Evolutionary conservation across 2,797 vertebrate species (phyloP), one percentile per base, ranked within the genome.

Genomic region (Graptemys geographica): DNA sequence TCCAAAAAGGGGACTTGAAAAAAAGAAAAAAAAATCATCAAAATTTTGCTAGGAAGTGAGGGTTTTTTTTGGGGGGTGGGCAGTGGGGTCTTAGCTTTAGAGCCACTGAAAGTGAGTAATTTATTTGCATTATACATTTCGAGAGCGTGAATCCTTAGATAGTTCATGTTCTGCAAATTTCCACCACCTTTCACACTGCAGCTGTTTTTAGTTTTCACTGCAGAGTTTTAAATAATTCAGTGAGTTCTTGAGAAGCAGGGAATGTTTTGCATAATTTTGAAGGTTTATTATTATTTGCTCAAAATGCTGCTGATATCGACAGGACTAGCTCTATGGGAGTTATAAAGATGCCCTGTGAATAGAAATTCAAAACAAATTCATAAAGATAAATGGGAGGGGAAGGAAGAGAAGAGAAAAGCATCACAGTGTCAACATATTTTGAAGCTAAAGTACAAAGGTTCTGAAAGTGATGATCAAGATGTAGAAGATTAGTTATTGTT

Each of bases 181-280:
- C 94, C 82, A 82, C 25, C 91, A 87, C 82, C 47, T 93, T 90
- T 97, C 90, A 62, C 95, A 92, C 93, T 87, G 95, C 94, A 96
- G 96, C 94, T 96, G 95, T 93, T 88, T 79, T 93, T 96, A 92
- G 87, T 97, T 97, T 96, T 90, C 94, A 95, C 92, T 84, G 80
- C 84, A 76, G 95, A 96, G 84, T 95, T 96, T 97, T 97, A 97
- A 98, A 97, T 97, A 96, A 97, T 97, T 97, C 97, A 97, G 95
- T 96, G 96, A 95, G 89, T 96, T 96, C 86, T 93, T 96, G 86
- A 97, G 96, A 95, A 96, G 93, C 76, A 92, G 62, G 65, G 89
- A 95, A 93, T 96, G 88, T 90, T 97, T 95, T 96, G 92, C 94
- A 97, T 97, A 96, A 96, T 92, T 94, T 90, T 95, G 92, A 96